A percentile compares a stretch with the other conserved stretches of the same genome.
Evolutionary conservation across 1,140 invertebrate species (phyloP).

Genomic region (Bombyx mori): DNA sequence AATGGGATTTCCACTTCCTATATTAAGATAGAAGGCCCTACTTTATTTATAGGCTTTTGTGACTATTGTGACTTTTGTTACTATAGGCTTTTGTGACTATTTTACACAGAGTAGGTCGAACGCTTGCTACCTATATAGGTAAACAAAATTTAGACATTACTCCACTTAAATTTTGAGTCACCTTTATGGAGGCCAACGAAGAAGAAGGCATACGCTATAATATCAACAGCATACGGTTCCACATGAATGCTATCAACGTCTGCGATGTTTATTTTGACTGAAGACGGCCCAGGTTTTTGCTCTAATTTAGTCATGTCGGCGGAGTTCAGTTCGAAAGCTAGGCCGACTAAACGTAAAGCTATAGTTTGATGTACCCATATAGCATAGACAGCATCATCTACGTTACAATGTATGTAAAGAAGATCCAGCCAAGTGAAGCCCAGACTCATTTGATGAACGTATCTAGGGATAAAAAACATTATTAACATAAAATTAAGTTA

Average conservation of each 20-base stretch:
- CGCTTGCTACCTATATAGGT: not conserved
- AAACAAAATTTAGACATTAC: slow-evolving; percentile 14
- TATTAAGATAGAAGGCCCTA: too few relatives aligned
- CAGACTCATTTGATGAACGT: slow-evolving; percentile 47
- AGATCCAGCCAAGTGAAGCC: slow-evolving; percentile 47
- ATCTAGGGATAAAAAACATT: slow-evolving; percentile 29
- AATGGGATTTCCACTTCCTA: too few relatives aligned
- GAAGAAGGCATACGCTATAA: slow-evolving; percentile 49
- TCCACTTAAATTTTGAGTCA: slow-evolving; percentile 10
- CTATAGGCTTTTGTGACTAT: too few relatives aligned
- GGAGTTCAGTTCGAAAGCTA: slow-evolving; percentile 48
- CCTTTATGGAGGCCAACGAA: slow-evolving; percentile 63
- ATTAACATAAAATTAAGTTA: too few relatives aligned
- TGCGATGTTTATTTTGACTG: slow-evolving; percentile 12
- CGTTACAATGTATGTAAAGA: slow-evolving; percentile 32
- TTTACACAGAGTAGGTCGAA: too few relatives aligned
- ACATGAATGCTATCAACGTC: slow-evolving; percentile 13
- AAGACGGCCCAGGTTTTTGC: not conserved
- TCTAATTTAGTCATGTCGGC: slow-evolving; percentile 16
- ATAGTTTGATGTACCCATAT: slow-evolving; percentile 49
- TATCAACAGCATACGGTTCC: slow-evolving; percentile 40
- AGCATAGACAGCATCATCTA: slow-evolving; percentile 26
- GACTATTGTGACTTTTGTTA: too few relatives aligned
- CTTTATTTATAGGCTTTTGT: too few relatives aligned
- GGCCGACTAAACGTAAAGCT: slow-evolving; percentile 47